phyloP scores from a whole-genome alignment of 2,797 vertebrate genomes.

The Fringilla coelebs region DNA sequence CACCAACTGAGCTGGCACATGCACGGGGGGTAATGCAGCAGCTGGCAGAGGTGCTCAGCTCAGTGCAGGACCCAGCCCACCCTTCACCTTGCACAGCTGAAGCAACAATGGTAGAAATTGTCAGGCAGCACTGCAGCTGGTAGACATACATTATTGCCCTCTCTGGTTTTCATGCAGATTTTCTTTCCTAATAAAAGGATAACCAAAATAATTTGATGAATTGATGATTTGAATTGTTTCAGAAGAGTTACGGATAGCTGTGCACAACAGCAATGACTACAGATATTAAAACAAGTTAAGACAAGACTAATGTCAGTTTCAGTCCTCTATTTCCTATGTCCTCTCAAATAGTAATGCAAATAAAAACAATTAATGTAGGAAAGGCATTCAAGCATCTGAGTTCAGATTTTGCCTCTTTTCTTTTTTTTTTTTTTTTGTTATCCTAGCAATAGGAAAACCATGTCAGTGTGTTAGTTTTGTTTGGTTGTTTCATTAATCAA shows the following conservation, averaged over 20 bases:
- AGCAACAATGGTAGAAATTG: not conserved
- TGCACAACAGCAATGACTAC: not conserved
- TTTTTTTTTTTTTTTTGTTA: not conserved
- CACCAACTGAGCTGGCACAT: not conserved
- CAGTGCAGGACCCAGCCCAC: rapidly evolving
- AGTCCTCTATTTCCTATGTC: not conserved
- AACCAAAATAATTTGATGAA: not conserved
- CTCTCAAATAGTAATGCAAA: not conserved
- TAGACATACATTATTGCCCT: rapidly evolving
- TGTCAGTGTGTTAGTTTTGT: not conserved
- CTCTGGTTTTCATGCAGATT: not conserved
- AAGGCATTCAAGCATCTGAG: not conserved
- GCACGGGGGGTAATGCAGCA: rapidly evolving
- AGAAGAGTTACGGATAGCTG: not conserved
- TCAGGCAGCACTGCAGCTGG: not conserved
- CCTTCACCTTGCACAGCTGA: rapidly evolving
- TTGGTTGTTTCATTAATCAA: not conserved
- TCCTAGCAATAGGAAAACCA: not conserved
- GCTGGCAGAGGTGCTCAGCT: not conserved
- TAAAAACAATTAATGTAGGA: not conserved
- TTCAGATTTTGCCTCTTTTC: not conserved
- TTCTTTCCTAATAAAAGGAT: not conserved
- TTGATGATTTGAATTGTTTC: not conserved
- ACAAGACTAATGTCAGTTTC: not conserved
- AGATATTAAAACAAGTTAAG: not conserved